Conservation (phyloP, 2,797 vertebrate genomes). For the Enteromius paludinosus region DNA sequence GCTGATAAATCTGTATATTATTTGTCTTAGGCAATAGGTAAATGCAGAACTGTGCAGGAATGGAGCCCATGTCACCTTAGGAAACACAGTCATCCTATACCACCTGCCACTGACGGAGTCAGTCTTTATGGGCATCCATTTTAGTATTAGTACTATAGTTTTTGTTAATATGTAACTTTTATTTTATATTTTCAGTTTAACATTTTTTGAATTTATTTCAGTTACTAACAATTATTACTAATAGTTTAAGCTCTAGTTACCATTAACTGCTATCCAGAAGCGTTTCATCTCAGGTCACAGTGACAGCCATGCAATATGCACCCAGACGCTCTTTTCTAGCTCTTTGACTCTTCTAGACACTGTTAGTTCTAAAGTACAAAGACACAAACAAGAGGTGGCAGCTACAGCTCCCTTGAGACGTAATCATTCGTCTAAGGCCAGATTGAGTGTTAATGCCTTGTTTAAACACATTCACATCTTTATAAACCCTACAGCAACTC, state of each 20-base stretch:
- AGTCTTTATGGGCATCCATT: neutral
- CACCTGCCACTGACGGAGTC: neutral
- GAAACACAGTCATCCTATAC: neutral
- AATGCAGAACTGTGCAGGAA: neutral
- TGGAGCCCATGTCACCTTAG: neutral
- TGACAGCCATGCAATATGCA: neutral
- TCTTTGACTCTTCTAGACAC: conserved; percentile 18
- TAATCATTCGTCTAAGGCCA: conserved; percentile 32
- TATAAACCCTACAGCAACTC: conserved; percentile 37
- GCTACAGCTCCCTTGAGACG: conserved; percentile 29
- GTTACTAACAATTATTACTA: neutral
- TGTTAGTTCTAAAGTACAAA: conserved; percentile 13
- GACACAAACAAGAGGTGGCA: conserved; percentile 41
- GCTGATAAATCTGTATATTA: neutral
- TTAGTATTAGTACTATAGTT: neutral
- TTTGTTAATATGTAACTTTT: neutral
- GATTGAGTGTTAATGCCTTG: conserved; percentile 44
- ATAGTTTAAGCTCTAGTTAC: neutral
- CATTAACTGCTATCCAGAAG: neutral
- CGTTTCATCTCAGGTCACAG: neutral
- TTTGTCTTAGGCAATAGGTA: neutral
- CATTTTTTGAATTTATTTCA: neutral
- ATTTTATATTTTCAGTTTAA: neutral
- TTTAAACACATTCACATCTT: conserved; percentile 41
- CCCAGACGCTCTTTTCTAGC: neutral